Conservation (phyloP, 2,797 vertebrate species). For the Saxicola maurus region DNA sequence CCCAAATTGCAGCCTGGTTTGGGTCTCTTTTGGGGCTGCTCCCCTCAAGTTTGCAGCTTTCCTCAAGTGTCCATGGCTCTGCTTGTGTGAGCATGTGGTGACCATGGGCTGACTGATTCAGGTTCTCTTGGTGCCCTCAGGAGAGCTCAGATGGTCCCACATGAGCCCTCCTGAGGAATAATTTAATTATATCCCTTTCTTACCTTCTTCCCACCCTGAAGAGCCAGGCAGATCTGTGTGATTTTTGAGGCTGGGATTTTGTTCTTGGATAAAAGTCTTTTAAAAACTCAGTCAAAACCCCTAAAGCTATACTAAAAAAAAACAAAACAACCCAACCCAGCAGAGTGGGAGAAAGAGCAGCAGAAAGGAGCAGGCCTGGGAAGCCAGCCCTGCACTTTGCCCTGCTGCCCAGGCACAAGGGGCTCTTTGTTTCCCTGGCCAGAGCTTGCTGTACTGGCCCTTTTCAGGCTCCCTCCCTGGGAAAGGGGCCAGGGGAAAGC, state of each 20-base stretch:
- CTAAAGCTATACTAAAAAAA: neutral
- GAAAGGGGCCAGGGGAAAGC: slow-evolving; percentile 22
- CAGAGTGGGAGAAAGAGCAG: neutral
- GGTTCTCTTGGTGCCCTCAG: neutral
- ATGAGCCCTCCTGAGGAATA: neutral
- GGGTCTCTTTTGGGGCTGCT: rapidly evolving
- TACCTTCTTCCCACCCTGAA: neutral
- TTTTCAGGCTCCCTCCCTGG: slow-evolving; percentile 55
- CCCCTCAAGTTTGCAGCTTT: rapidly evolving
- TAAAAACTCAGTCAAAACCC: neutral
- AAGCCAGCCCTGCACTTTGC: slow-evolving; percentile 22
- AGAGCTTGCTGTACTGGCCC: slow-evolving; percentile 6
- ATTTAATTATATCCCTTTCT: neutral
- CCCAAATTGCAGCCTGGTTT: neutral
- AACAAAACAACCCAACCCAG: neutral
- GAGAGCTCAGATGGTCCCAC: neutral
- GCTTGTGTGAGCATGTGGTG: neutral
- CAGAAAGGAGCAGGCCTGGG: slow-evolving; percentile 35
- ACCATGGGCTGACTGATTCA: neutral
- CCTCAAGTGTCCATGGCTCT: neutral
- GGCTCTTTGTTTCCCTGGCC: slow-evolving; percentile 58
- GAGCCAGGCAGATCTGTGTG: neutral
- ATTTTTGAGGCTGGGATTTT: neutral
- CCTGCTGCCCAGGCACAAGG: slow-evolving; percentile 54
- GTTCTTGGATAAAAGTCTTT: slow-evolving; percentile 7